Evolutionary conservation across 2,888 invertebrate species (phyloP).

Genomic region (Bedellia somnulentella): DNA sequence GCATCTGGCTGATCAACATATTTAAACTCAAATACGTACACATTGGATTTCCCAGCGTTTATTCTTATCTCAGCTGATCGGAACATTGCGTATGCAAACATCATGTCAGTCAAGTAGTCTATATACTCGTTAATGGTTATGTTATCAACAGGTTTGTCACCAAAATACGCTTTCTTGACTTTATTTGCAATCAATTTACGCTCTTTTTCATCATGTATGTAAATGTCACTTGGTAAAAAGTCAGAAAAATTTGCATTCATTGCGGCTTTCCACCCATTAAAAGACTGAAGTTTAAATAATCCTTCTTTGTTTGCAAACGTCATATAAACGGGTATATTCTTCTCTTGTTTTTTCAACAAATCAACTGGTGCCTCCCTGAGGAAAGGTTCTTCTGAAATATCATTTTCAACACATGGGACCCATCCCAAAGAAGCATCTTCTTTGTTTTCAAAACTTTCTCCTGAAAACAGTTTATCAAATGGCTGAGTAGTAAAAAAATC

Average conservation of each 20-base stretch:
- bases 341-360: conserved; percentile 1
- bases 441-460: too few relatives aligned
- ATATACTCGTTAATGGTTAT: background rate
- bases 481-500: conserved; percentile 3
- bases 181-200: background rate
- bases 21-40: background rate
- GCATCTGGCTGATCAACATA: too few relatives aligned
- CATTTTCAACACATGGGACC: conserved; percentile 4
- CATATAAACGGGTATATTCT: background rate
- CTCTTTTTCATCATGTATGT: background rate
- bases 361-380: conserved; percentile 1
- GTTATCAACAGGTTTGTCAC: background rate
- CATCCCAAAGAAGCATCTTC: background rate
- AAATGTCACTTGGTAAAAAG: conserved; percentile 3
- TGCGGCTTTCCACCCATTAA: conserved; percentile 1
- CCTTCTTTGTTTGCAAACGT: too few relatives aligned
- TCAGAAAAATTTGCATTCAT: conserved; percentile 3
- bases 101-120: conserved; percentile 4
- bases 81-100: background rate
- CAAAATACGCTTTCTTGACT: conserved; percentile 3
- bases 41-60: background rate
- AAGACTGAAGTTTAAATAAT: background rate
- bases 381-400: background rate
- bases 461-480: background rate
- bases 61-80: background rate